Evolutionary conservation across 2,113 vertebrate genomes (phyloP).

Genomic region (Cololabis saira): DNA sequence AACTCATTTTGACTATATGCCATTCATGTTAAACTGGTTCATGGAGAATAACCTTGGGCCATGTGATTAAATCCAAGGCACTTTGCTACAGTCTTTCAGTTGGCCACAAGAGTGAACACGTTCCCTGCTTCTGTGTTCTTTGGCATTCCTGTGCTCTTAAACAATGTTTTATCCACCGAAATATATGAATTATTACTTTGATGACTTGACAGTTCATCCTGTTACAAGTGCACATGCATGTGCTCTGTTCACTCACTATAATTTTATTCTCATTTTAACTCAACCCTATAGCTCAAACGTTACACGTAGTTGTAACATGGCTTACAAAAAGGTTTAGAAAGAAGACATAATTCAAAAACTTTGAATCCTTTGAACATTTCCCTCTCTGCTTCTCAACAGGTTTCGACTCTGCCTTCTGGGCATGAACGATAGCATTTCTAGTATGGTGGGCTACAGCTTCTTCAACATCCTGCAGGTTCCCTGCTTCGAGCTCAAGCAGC

Average conservation of each 20-base stretch:
- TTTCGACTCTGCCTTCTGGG: constrained; percentile 85
- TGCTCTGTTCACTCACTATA: too few relatives aligned
- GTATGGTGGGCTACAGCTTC: constrained; percentile 87
- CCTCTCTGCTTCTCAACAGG: constrained; percentile 62
- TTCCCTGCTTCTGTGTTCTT: background rate
- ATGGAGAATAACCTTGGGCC: background rate
- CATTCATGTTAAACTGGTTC: background rate
- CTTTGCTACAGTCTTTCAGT: constrained; percentile 1
- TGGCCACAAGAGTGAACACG: constrained; percentile 34
- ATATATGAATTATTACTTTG: constrained; percentile 3
- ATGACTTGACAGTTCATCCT: constrained; percentile 4
- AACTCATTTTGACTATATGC: background rate
- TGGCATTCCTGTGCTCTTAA: constrained; percentile 11
- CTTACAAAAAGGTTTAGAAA: too few relatives aligned
- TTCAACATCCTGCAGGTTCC: constrained; percentile 87
- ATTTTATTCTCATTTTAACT: too few relatives aligned
- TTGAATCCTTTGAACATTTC: background rate
- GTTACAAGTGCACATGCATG: too few relatives aligned
- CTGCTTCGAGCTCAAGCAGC: constrained; percentile 86
- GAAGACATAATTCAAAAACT: too few relatives aligned
- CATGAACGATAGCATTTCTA: constrained; percentile 84
- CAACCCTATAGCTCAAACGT: too few relatives aligned
- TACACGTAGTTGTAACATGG: too few relatives aligned
- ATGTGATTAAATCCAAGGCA: background rate
- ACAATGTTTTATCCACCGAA: background rate